Base-by-base conservation (phyloP, 2,113 vertebrate genomes). In the Strigops habroptila region DNA sequence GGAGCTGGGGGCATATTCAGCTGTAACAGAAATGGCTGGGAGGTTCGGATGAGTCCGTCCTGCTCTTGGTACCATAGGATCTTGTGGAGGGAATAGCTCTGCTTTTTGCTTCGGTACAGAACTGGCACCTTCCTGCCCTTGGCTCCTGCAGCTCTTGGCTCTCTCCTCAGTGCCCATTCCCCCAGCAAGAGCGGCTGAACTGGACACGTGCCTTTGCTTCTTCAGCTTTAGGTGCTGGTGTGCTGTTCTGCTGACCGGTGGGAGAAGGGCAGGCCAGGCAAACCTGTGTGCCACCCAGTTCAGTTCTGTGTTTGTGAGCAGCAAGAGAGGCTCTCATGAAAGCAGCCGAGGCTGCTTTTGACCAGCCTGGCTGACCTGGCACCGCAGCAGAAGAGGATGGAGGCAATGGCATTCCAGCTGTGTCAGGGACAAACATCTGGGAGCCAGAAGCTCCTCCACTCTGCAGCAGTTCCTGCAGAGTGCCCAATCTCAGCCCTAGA, bases 321-420 rank as follows among this genome's bases (percentile, higher is more conserved):
- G 35, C 7, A 4, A n/a, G 49, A 0, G 67, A 65, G 41, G 13
- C n/a, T 39, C 43, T 62, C 0, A 0, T 27, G 31, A 28, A 43
- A 69, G 62, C 44, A 17, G 33, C 69, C 78, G 19, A 0, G 35
- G 27, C 82, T 81, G 73, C 87, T 84, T 89, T 68, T 30, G 18
- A 41, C 44, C 69, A 51, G 46, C 63, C 60, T 75, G 51, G 33
- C 81, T 86, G 85, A 13, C 46, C 76, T 74, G 59, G 51, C 60
- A 30, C 55, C 43, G 57, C 52, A 68, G 48, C 10, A 6, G 43
- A 62, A 65, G 41, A 55, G 71, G 51, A 44, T 71, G 69, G 68
- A 83, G 67, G 78, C 5, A n/a, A 11, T 82, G 88, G 49, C 62
- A n/a, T 95, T 91, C 86, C 0, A 0, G 74, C 37, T 3, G 73